phyloP scores from a whole-genome alignment of 2,113 vertebrate genomes.

The Cyphomyrus plagiostoma region DNA sequence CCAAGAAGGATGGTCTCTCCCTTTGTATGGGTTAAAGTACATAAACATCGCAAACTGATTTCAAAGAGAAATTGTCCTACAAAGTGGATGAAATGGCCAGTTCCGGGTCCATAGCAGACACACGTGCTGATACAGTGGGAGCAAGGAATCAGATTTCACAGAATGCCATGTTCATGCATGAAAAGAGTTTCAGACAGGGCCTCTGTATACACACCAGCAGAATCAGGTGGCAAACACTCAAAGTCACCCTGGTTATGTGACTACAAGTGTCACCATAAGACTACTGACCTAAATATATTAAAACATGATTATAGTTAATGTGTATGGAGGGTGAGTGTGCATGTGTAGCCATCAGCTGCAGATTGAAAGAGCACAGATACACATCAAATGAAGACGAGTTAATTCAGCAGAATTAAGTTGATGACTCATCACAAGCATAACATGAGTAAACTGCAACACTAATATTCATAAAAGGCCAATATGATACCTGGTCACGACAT shows the following conservation, averaged over 20 bases:
- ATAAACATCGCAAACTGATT: neutral
- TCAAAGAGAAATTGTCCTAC: neutral
- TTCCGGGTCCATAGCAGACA: neutral
- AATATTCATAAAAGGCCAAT: neutral
- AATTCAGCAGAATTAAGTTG: neutral
- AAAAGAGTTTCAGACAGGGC: neutral
- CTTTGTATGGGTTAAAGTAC: neutral
- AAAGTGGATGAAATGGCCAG: neutral
- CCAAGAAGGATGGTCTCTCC: neutral
- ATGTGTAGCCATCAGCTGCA: neutral
- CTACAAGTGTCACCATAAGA: neutral
- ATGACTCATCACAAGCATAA: neutral
- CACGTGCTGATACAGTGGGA: neutral
- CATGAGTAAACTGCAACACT: neutral
- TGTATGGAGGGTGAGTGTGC: neutral
- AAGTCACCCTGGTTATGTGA: neutral
- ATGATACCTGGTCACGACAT: neutral
- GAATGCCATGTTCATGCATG: neutral
- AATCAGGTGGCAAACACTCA: neutral
- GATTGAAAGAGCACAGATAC: neutral
- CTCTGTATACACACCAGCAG: neutral
- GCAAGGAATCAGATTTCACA: neutral
- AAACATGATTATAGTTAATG: neutral
- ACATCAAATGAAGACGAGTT: neutral
- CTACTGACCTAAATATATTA: neutral